These are phyloP conservation scores for Lasioglossum pauxillum DNA, from an alignment of 2,888 invertebrate genomes.

Conservation along the genomic window DNA sequence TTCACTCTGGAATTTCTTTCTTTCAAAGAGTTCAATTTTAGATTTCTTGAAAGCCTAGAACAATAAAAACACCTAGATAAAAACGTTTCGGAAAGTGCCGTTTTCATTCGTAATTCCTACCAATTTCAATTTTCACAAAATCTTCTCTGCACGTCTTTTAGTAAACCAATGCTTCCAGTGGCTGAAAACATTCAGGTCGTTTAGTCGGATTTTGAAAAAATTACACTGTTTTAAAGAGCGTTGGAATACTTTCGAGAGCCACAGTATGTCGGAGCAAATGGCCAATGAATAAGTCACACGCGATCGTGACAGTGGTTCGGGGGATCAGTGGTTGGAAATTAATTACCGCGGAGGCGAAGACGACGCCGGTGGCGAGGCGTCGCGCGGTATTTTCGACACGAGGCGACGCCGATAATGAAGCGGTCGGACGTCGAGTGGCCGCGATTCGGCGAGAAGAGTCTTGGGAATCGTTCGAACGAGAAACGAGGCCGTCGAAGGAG, in stretches of 20 bases:
- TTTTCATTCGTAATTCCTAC: no score
- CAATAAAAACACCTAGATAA: no score
- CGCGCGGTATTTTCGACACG: slow-evolving; percentile 49
- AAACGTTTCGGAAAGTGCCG: no score
- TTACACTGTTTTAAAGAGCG: background rate
- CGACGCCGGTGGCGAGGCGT: slow-evolving; percentile 49
- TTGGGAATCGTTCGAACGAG: slow-evolving; percentile 16
- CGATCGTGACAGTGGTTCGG: slow-evolving; percentile 53
- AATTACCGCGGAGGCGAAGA: slow-evolving; percentile 52
- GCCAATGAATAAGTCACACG: slow-evolving; percentile 64
- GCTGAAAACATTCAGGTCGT: no score
- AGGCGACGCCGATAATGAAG: slow-evolving; percentile 64
- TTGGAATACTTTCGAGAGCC: background rate
- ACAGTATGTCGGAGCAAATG: slow-evolving; percentile 43
- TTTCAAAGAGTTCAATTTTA: background rate
- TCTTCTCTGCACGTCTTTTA: no score
- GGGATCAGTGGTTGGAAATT: slow-evolving; percentile 58
- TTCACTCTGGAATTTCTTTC: background rate
- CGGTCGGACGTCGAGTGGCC: slow-evolving; percentile 49
- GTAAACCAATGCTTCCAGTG: no score
- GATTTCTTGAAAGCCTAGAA: background rate
- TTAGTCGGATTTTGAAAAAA: no score
- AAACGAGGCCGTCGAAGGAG: slow-evolving; percentile 3
- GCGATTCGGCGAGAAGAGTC: slow-evolving; percentile 45
- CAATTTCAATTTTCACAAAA: no score